A percentile compares a stretch with the other conserved stretches of the same genome.
phyloP scores from a whole-genome alignment of 2,797 vertebrate genomes.

The Vipera latastei region DNA sequence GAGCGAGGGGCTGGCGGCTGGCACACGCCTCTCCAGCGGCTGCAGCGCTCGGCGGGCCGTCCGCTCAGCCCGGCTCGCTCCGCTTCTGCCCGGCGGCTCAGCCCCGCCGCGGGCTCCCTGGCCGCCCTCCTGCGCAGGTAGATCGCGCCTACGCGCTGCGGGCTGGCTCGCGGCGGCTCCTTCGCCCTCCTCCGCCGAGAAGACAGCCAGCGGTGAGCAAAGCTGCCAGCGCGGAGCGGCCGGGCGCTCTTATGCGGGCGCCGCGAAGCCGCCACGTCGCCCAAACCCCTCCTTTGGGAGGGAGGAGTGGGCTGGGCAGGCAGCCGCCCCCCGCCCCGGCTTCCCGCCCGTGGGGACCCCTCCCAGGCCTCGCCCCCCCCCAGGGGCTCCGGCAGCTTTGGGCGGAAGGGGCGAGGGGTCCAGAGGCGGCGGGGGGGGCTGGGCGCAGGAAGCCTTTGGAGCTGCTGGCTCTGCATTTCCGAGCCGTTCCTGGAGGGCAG shows the following conservation, averaged over 20 bases:
- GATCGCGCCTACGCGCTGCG: not conserved
- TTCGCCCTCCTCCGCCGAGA: not conserved
- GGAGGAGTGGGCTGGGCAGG: not conserved
- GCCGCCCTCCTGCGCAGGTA: not conserved
- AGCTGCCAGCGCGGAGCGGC: not conserved
- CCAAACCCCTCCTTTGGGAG: not conserved
- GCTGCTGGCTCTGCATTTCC: not conserved
- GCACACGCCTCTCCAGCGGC: not conserved
- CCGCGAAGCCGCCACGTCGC: not conserved
- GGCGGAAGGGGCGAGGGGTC: rapidly evolving
- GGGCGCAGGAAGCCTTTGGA: not conserved
- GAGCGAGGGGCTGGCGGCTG: not conserved
- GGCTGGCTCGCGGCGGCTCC: not conserved
- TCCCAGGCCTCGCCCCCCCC: not conserved
- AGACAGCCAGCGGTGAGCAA: not conserved
- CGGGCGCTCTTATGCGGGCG: not conserved
- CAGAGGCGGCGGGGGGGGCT: not conserved
- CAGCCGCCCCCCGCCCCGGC: not conserved
- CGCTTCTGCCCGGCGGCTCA: not conserved
- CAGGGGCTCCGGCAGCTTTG: not conserved
- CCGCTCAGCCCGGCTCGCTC: not conserved
- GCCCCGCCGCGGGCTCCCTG: not conserved
- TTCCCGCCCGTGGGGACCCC: not conserved
- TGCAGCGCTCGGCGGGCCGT: too few relatives aligned
- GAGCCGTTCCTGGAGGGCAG: not conserved